Evolutionary conservation across 2,797 vertebrate genomes (phyloP).

Genomic region (Dermochelys coriacea): DNA sequence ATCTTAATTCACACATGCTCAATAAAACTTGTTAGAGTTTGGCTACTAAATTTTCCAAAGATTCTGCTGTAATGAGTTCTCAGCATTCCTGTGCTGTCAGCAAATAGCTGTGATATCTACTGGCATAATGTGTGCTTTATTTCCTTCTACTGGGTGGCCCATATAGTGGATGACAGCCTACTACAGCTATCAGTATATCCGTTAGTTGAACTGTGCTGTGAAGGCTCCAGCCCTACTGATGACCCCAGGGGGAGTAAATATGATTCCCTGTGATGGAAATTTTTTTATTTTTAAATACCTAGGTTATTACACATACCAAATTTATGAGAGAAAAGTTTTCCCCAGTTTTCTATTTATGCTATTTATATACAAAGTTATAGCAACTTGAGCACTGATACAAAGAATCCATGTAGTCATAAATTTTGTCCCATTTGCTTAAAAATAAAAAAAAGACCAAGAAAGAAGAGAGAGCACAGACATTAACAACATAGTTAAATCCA

Average conservation of each 20-base stretch:
- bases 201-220: background rate
- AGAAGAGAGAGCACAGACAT: slow-evolving; percentile 13
- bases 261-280: background rate
- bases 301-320: background rate
- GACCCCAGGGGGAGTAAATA: background rate
- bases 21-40: background rate
- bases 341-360: background rate
- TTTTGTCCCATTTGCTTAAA: slow-evolving; percentile 37
- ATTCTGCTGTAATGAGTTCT: background rate
- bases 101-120: slow-evolving; percentile 24
- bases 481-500: slow-evolving; percentile 45
- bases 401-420: background rate
- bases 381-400: background rate
- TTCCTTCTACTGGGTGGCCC: slow-evolving; percentile 24
- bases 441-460: background rate
- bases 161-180: slow-evolving; percentile 4
- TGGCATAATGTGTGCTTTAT: background rate
- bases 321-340: background rate
- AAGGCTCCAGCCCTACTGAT: slow-evolving; percentile 22
- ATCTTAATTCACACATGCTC: background rate
- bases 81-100: background rate
- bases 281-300: slow-evolving; percentile 15
- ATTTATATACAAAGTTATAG: background rate
- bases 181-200: background rate
- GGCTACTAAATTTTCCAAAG: background rate